These are phyloP conservation scores for Leucozona laternaria DNA, from an alignment of 2,888 invertebrate genomes.

Conservation along the genomic window DNA sequence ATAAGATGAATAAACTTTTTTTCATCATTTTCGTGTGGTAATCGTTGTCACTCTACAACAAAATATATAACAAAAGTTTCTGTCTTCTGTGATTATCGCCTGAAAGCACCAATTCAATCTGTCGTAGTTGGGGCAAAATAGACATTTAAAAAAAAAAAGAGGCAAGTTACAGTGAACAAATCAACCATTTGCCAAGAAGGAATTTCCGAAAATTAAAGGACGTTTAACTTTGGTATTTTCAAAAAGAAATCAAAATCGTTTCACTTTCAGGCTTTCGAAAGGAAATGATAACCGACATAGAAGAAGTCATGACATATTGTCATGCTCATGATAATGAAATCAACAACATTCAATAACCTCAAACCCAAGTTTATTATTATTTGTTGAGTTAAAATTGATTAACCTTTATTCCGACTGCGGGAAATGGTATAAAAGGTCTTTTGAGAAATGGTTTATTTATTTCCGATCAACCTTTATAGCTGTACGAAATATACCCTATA, in stretches of 20 bases:
- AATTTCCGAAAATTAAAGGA: not conserved
- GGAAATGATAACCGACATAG: not conserved
- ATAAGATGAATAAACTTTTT: slow-evolving; percentile 3
- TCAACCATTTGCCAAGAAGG: not conserved
- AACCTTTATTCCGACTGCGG: not conserved
- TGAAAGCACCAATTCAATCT: not conserved
- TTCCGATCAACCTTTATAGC: not conserved
- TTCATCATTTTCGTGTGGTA: not conserved
- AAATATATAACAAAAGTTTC: not conserved
- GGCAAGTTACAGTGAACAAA: not conserved
- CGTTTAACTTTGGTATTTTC: not conserved
- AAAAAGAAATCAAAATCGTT: not conserved
- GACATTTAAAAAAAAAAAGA: not conserved
- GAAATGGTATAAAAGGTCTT: slow-evolving; percentile 8
- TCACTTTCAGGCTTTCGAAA: not conserved
- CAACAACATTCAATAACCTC: not conserved
- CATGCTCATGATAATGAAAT: slow-evolving; percentile 2
- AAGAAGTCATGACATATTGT: slow-evolving; percentile 26
- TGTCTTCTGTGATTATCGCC: not conserved
- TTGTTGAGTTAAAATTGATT: slow-evolving; percentile 16
- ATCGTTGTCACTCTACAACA: not conserved
- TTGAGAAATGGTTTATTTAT: slow-evolving; percentile 1
- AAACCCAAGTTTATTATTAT: not conserved
- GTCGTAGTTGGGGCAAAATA: not conserved
- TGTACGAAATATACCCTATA: too few relatives aligned